Base-by-base conservation (phyloP, 2,113 vertebrate species). In the Apteryx owenii region DNA sequence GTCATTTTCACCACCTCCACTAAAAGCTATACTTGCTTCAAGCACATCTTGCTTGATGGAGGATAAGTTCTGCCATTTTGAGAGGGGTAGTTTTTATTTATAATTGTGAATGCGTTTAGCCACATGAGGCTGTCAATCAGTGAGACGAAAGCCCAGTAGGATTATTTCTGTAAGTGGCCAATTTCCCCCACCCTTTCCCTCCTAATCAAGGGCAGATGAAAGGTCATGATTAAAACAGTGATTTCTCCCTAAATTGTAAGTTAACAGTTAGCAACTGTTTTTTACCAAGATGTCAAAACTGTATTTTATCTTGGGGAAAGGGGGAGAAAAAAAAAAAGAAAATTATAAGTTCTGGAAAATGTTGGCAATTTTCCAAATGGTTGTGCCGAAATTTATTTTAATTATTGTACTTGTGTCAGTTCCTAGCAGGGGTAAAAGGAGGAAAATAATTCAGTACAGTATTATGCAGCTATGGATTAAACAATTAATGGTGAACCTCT, bases 161-260 rank as follows among this genome's bases (percentile, higher is more conserved):
- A 98, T 98, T 98, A 97, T 98, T 98, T 93, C 97, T 97, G 77
- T 98, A 98, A 98, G 98, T 98, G 98, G 98, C 97, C 97, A 98
- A 98, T 98, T 98, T 98, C 95, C 50, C 50, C 91, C 89, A 90
- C 94, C 88, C 46, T 91, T 93, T 72, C 31, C 29, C 88, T 97
- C 97, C 94, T 97, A 97, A 98, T 98, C 98, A 98, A 98, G 98
- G 98, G 97, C 97, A 97, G 93, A 97, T 98, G 98, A 98, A 98
- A 98, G 98, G 98, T 98, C 98, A 97, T 98, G 97, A 98, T 98
- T 98, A 98, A 98, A 98, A 98, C 97, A 98, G 98, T 98, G 97
- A 98, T 98, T 98, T 98, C 90, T 97, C 71, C 94, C 93, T 92
- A 98, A 98, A 98, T 97, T 96, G 84, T 97, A 97, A 97, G 97